Base-by-base conservation (phyloP, 2,888 invertebrate species). In the Glyphotaelius pellucidus region DNA sequence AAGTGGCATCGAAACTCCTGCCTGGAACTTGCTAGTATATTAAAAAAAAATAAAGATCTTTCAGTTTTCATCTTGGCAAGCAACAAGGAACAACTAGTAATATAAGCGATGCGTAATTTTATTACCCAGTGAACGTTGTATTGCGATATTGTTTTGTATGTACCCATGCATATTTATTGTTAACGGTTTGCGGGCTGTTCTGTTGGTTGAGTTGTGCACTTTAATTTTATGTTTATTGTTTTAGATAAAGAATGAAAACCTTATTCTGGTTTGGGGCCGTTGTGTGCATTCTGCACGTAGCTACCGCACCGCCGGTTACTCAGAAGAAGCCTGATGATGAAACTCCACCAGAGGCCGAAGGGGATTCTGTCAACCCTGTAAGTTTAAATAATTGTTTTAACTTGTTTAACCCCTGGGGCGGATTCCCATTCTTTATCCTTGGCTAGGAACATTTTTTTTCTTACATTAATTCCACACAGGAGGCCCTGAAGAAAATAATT, bases 261-360 rank as follows among this genome's bases (percentile, higher is more conserved):
- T 38, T 89, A 80, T 38, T 67, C n/a, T 30, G 80, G 38, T 35
- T 89, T 35, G 80, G n/a, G 31, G n/a, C 30, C 38, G 11, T 92
- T 19, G 92, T 90, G 32, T 92, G 91, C 85, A 42, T 92, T 19
- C 35, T 92, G 19, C 86, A 92, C 32, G 83, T 91, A 15, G 91
- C 93, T 19, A 85, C 86, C 80, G 96, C 96, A 32, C 96, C 97
- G 31, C 97, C 97, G 0, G 97, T 97, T 0, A 95, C 95, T 19
- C 96, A 96, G 87, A 96, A 96, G 7, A 96, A 96, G 93, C 94
- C 94, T 89, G 94, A 94, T 0, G 94, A 94, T 86, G 94, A 95
- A 12, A 95, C 95, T 89, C 83, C 67, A 9, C 67, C 67, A 67
- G 67, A 83, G 7, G 95, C 96, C 35, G 94, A 95, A 80, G 96